phyloP scores from a whole-genome alignment of 2,888 invertebrate species.

The Sylvicola cinctus region DNA sequence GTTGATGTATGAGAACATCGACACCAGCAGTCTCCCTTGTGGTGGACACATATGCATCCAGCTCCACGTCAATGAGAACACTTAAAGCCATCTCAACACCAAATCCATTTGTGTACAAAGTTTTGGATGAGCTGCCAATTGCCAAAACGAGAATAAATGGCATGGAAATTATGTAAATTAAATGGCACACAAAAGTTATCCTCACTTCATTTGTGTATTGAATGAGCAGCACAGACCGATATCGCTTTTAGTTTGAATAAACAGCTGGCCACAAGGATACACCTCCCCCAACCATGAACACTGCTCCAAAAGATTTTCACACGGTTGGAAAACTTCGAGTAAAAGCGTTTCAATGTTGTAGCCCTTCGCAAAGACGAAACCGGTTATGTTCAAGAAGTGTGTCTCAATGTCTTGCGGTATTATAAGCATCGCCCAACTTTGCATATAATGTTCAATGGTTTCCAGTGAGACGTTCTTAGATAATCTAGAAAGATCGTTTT shows the following conservation, averaged over 20 bases:
- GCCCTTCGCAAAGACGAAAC: slow-evolving; percentile 11
- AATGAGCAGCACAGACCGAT: slow-evolving; percentile 20
- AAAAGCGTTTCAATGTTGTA: slow-evolving; percentile 15
- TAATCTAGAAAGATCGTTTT: too few relatives aligned
- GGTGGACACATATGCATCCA: slow-evolving; percentile 14
- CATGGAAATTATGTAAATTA: too few relatives aligned
- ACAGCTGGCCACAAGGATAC: slow-evolving; percentile 15
- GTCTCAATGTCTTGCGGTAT: slow-evolving; percentile 13
- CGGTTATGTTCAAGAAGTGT: slow-evolving; percentile 11
- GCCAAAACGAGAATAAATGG: too few relatives aligned
- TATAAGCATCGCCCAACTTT: slow-evolving; percentile 14
- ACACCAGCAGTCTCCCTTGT: slow-evolving; percentile 15
- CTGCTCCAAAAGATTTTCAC: slow-evolving; percentile 13
- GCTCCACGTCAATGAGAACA: slow-evolving; percentile 15
- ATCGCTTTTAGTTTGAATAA: slow-evolving; percentile 14
- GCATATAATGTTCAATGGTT: slow-evolving; percentile 12
- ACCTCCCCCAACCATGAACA: slow-evolving; percentile 15
- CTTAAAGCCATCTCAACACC: slow-evolving; percentile 2
- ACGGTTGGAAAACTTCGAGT: slow-evolving; percentile 18
- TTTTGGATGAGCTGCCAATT: too few relatives aligned
- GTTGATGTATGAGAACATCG: slow-evolving; percentile 19
- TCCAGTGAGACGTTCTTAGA: slow-evolving; percentile 4
- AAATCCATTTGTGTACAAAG: not conserved
- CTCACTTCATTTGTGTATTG: slow-evolving; percentile 15
- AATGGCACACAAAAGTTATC: slow-evolving; percentile 5